These are phyloP conservation scores for Julus scandinavius DNA, from an alignment of 2,888 invertebrate species.

Conservation along the genomic window DNA sequence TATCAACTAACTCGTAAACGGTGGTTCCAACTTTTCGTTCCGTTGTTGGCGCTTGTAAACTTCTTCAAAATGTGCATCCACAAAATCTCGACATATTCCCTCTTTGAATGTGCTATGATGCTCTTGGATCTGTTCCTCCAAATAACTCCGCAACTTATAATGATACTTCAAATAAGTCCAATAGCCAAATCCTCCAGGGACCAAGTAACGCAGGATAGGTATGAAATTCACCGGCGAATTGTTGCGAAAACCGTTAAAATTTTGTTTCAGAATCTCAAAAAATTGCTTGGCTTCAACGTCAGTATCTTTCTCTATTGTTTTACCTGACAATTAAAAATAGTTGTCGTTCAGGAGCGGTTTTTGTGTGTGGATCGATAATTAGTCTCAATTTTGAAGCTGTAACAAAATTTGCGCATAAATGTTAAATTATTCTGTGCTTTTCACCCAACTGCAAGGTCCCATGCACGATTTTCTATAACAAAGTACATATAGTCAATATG, in stretches of 20 bases:
- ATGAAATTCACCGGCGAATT: constrained; percentile 39
- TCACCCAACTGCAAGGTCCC: too few species aligned
- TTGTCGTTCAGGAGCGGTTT: too few species aligned
- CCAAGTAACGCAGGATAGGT: constrained; percentile 20
- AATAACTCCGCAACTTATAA: neutral
- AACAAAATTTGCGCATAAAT: too few species aligned
- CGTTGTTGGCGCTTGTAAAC: neutral
- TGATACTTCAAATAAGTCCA: neutral
- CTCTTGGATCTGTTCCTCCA: neutral
- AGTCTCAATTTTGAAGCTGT: too few species aligned
- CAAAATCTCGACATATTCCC: neutral
- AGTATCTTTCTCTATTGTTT: neutral
- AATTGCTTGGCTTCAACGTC: neutral
- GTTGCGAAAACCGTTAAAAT: neutral
- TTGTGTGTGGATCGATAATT: too few species aligned
- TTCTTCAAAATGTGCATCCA: constrained; percentile 7
- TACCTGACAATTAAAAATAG: too few species aligned
- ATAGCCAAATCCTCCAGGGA: too few species aligned
- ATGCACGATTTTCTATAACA: too few species aligned
- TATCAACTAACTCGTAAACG: neutral
- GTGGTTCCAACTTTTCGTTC: neutral
- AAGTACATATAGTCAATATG: too few species aligned
- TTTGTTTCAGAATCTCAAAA: neutral
- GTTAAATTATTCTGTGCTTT: too few species aligned
- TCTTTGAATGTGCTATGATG: neutral